phyloP scores from a whole-genome alignment of 2,113 vertebrate species.

The Mastomys natalensis region DNA sequence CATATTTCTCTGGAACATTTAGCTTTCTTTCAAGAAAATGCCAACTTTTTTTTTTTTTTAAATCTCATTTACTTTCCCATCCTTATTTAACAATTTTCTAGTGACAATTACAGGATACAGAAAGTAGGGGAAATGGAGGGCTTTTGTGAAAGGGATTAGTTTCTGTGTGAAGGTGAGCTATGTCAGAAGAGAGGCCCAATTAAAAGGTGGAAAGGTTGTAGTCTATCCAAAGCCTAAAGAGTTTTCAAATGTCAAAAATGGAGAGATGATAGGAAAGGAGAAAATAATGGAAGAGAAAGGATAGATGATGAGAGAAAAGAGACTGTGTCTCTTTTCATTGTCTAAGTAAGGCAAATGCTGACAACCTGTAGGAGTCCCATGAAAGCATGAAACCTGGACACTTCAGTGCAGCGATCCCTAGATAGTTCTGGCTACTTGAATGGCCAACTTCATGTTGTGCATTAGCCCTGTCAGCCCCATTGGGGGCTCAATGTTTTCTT shows the following conservation, averaged over 20 bases:
- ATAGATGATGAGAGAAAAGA: neutral
- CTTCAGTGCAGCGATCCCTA: neutral
- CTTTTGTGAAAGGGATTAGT: neutral
- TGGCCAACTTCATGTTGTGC: no score
- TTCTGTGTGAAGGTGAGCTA: neutral
- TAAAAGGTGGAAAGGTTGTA: neutral
- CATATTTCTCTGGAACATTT: neutral
- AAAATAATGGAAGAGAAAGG: neutral
- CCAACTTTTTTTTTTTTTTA: neutral
- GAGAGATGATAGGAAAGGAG: neutral
- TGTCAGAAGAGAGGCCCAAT: neutral
- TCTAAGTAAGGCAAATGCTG: neutral
- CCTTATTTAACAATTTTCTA: neutral
- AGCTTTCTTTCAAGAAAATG: neutral
- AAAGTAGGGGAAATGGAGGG: neutral
- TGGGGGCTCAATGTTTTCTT: neutral
- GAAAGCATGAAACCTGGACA: neutral
- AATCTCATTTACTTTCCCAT: slow-evolving; percentile 24
- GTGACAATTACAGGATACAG: neutral
- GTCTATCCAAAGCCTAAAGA: neutral
- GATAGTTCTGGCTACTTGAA: neutral
- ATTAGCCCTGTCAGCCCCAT: neutral
- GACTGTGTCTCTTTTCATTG: no score
- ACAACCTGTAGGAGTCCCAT: neutral
- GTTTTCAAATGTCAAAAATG: neutral